Percentiles rank a stretch among this genome's conserved stretches.
phyloP scores from a whole-genome alignment of 2,113 vertebrate genomes.

The Felis catus region DNA sequence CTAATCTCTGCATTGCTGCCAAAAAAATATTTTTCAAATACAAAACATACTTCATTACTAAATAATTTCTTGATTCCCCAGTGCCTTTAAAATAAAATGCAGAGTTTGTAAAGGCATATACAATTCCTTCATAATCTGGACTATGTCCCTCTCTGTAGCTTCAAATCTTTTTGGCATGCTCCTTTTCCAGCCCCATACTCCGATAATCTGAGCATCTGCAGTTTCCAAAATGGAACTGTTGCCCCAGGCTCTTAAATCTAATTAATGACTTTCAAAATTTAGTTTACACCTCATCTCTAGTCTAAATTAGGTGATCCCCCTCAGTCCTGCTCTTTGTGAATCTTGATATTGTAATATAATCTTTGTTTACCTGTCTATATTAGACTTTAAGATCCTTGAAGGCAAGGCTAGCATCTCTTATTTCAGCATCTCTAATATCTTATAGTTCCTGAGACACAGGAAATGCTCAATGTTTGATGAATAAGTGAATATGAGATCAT shows the following conservation, averaged over 20 bases:
- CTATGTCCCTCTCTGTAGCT: neutral
- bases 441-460: neutral
- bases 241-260: neutral
- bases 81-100: conserved; percentile 18
- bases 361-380: neutral
- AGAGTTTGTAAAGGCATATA: neutral
- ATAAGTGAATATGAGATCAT: neutral
- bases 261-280: conserved; percentile 14
- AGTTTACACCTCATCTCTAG: neutral
- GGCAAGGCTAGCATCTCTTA: neutral
- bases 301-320: neutral
- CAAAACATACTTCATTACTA: conserved; percentile 14
- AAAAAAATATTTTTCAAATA: conserved; percentile 29
- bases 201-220: neutral
- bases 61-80: neutral
- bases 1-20: neutral
- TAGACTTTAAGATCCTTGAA: conserved; percentile 16
- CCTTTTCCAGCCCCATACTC: neutral
- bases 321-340: neutral
- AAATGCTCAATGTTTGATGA: neutral
- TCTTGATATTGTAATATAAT: neutral
- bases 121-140: neutral
- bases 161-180: neutral
- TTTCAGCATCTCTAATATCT: neutral
- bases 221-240: conserved; percentile 29